Conservation (phyloP, 35 echinoderm and acorn worm species). For the Ptychodera flava region DNA sequence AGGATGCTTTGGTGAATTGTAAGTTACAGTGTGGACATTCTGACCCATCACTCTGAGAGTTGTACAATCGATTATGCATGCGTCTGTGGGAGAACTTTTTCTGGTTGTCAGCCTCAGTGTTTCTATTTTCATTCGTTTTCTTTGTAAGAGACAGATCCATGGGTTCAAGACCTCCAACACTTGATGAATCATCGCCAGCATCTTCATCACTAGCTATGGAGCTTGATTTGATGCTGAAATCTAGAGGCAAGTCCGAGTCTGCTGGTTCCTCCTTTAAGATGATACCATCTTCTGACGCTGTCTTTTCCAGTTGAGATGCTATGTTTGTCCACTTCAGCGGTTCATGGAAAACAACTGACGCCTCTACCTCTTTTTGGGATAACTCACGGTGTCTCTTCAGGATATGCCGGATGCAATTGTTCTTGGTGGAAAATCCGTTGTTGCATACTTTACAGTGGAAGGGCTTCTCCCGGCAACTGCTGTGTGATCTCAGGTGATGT, state of each 20-base stretch:
- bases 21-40: conserved; percentile 78
- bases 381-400: conserved; percentile 49
- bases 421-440: conserved; percentile 70
- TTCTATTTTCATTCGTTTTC: background rate
- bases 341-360: background rate
- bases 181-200: background rate
- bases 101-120: background rate
- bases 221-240: background rate
- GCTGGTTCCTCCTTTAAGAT: background rate
- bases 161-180: conserved; percentile 7
- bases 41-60: conserved; percentile 46
- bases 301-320: too few species aligned
- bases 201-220: background rate
- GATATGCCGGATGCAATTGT: conserved; percentile 88
- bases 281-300: background rate
- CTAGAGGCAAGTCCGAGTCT: background rate
- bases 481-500: conserved; percentile 86
- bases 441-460: conserved; percentile 75
- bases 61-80: conserved; percentile 84
- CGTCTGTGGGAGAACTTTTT: conserved; percentile 56
- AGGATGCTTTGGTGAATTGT: conserved; percentile 57
- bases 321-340: background rate
- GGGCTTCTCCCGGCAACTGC: conserved; percentile 64
- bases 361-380: background rate
- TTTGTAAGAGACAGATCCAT: conserved; percentile 80